Evolutionary conservation across 2,113 vertebrate genomes (phyloP).

Genomic region (Festucalex cinctus): DNA sequence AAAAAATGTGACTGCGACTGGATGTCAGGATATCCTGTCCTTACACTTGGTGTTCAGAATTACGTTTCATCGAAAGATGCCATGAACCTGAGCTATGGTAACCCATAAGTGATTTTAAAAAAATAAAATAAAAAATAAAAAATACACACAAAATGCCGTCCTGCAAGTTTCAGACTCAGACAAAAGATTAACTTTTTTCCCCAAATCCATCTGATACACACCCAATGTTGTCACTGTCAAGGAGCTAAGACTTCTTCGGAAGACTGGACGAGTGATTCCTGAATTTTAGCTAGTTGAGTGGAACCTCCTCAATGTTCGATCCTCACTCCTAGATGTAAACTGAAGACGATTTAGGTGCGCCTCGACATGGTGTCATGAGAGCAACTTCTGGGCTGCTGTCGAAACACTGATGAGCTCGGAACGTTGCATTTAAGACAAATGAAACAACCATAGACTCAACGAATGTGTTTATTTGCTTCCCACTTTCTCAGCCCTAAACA

Average conservation of each 20-base stretch:
- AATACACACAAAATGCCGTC: no score
- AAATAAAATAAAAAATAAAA: no score
- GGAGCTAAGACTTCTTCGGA: slow-evolving; percentile 3
- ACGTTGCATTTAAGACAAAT: background rate
- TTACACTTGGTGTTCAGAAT: no score
- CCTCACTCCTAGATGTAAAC: background rate
- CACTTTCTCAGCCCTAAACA: slow-evolving; percentile 37
- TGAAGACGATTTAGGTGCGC: background rate
- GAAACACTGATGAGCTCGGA: background rate
- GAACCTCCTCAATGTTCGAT: background rate
- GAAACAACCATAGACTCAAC: slow-evolving; percentile 24
- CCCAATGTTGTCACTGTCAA: no score
- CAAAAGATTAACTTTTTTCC: no score
- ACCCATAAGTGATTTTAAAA: no score
- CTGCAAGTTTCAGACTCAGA: no score
- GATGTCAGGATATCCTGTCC: no score
- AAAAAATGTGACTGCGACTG: no score
- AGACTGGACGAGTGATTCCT: background rate
- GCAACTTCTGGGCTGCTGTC: background rate
- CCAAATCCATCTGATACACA: no score
- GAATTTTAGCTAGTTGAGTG: background rate
- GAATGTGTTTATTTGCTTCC: slow-evolving; percentile 49
- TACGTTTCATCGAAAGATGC: no score
- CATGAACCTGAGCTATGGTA: no score
- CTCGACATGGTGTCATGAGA: background rate